These are phyloP conservation scores for Tubulanus polymorphus DNA, from an alignment of 2,888 invertebrate genomes.

Conservation along the genomic window DNA sequence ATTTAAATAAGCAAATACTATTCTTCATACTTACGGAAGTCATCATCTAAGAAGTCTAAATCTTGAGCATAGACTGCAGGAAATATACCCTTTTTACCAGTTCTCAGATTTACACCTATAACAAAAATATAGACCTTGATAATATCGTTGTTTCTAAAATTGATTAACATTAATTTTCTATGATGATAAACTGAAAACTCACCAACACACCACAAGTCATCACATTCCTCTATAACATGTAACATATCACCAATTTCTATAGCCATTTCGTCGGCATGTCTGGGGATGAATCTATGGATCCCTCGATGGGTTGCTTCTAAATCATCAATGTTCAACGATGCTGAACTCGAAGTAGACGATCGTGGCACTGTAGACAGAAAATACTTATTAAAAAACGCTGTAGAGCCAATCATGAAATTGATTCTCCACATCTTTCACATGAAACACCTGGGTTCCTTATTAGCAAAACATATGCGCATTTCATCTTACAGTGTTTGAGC, in stretches of 20 bases:
- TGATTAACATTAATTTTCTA: neutral
- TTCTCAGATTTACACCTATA: slow-evolving; percentile 85
- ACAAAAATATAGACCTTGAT: slow-evolving; percentile 7
- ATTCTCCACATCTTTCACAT: too few species aligned
- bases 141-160: neutral
- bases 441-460: too few species aligned
- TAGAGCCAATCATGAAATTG: too few species aligned
- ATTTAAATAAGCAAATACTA: too few species aligned
- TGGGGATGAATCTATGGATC: slow-evolving; percentile 89
- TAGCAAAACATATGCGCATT: too few species aligned
- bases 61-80: slow-evolving; percentile 97
- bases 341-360: slow-evolving; percentile 13
- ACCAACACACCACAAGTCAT: slow-evolving; percentile 98
- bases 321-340: slow-evolving; percentile 62
- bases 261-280: slow-evolving; percentile 93
- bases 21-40: slow-evolving; percentile 54
- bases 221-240: slow-evolving; percentile 80
- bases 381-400: neutral
- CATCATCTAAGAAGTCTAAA: slow-evolving; percentile 93
- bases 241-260: slow-evolving; percentile 96
- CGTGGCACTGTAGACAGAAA: neutral
- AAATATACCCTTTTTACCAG: slow-evolving; percentile 90
- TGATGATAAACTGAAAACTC: too few species aligned
- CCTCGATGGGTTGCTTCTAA: slow-evolving; percentile 93
- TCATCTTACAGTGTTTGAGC: too few species aligned